These are phyloP conservation scores for Herminia tarsipennalis DNA, from an alignment of 2,888 invertebrate species.

Conservation along the genomic window DNA sequence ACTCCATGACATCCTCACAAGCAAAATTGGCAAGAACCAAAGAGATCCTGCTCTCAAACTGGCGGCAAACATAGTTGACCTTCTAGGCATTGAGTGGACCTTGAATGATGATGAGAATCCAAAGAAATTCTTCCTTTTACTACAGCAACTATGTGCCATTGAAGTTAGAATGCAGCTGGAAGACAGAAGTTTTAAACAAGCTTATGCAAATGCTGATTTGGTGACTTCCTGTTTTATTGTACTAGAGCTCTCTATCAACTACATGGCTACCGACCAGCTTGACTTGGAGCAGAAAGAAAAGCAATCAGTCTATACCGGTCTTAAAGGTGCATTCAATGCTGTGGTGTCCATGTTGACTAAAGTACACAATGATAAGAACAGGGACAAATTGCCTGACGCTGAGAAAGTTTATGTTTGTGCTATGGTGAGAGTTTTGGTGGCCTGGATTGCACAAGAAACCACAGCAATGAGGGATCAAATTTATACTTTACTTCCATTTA, in stretches of 20 bases:
- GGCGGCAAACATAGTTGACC: slow-evolving; percentile 91
- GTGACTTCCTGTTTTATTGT: slow-evolving; percentile 94
- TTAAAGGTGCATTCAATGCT: slow-evolving; percentile 95
- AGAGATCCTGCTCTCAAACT: slow-evolving; percentile 95
- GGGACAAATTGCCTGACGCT: slow-evolving; percentile 87
- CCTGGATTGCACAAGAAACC: slow-evolving; percentile 97
- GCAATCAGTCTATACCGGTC: slow-evolving; percentile 94
- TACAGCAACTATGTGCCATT: slow-evolving; percentile 95
- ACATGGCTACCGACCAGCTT: slow-evolving; percentile 92
- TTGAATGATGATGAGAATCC: slow-evolving; percentile 92
- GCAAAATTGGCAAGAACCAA: slow-evolving; percentile 94
- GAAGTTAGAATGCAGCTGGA: slow-evolving; percentile 98
- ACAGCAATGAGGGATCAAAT: slow-evolving; percentile 94
- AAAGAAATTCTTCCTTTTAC: slow-evolving; percentile 92
- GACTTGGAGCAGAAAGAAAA: slow-evolving; percentile 96
- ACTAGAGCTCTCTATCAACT: slow-evolving; percentile 91
- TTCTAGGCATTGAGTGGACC: slow-evolving; percentile 94
- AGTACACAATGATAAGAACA: slow-evolving; percentile 90
- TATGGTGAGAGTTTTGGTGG: slow-evolving; percentile 92
- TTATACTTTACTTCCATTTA: slow-evolving; percentile 92
- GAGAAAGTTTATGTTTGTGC: slow-evolving; percentile 94
- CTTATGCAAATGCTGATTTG: slow-evolving; percentile 90
- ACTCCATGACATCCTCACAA: slow-evolving; percentile 92
- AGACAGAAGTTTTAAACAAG: slow-evolving; percentile 92
- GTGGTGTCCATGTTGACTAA: slow-evolving; percentile 90